Base-by-base conservation (phyloP, 2,113 vertebrate genomes). In the Phylloscopus trochilus region DNA sequence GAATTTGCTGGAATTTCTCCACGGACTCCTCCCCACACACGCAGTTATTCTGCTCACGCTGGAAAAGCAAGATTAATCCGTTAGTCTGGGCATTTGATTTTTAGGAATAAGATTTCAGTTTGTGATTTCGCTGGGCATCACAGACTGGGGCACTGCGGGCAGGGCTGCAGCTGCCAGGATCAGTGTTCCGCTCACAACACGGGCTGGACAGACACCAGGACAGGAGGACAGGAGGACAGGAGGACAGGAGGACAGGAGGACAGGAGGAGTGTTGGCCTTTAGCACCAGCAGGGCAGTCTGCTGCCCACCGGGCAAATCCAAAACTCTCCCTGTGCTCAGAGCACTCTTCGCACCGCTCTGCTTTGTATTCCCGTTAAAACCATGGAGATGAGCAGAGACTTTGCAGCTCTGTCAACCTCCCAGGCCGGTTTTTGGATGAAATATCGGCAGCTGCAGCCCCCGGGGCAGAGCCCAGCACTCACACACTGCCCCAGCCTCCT, bases 401-500 rank as follows among this genome's bases (percentile, higher is more conserved):
- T 49, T 21, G 26, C 31, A 46, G 46, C 19, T 63, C 35, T 23
- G 2, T 7, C 1, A 33, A 30, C 3, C 3, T 1, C 26, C 86
- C 44, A 4, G 21, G 18, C 5, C 47, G 51, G 13, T 78, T 84
- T 58, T 3, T 3, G 8, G 33, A 3, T n/a, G 30, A 20, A 22
- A 28, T 0, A 23, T 23, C 1, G 8, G 6, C 7, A 60, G 89
- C 8, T 7, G 35, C 19, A 47, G 14, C 52, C 52, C 52, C 52
- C 2, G 15, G 13, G 19, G 66, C 87, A 52, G 39, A 0, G 3
- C 2, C 7, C 82, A 21, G 20, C 26, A 98, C 98, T 97, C 67
- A 98, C 98, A 83, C 98, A 98, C 18, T 91, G 96, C 68, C 26
- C 66, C 1, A 98, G 93, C 12, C 55, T 94, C 89, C 84, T 97